phyloP scores from a whole-genome alignment of 2,113 vertebrate species.

The Indicator indicator region DNA sequence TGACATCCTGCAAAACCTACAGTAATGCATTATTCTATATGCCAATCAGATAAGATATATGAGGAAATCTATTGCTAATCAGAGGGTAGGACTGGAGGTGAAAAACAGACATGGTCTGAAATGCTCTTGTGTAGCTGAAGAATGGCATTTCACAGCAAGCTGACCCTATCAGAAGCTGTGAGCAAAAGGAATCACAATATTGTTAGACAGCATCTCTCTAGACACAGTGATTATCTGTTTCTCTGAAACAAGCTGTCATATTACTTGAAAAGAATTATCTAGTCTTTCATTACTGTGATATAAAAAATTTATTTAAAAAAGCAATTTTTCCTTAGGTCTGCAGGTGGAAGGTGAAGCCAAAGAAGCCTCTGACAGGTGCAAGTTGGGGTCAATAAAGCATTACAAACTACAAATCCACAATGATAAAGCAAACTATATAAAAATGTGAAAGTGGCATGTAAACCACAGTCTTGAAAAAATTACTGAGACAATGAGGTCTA shows the following conservation, averaged over 20 bases:
- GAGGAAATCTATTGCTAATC: not conserved
- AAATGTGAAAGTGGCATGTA: not conserved
- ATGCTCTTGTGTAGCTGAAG: not conserved
- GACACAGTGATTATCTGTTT: not conserved
- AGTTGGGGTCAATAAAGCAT: not conserved
- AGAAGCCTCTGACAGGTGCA: not conserved
- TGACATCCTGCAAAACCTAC: not conserved
- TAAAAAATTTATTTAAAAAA: not conserved
- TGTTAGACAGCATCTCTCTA: not conserved
- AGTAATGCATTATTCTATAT: not conserved
- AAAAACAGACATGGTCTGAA: not conserved
- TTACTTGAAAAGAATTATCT: conserved; percentile 19
- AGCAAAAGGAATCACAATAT: not conserved
- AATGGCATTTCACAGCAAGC: not conserved
- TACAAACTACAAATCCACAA: not conserved
- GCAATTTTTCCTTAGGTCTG: not conserved
- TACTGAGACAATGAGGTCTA: not conserved
- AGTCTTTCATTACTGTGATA: conserved; percentile 3
- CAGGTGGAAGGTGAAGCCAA: not conserved
- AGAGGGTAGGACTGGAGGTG: not conserved
- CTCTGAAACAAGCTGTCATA: conserved; percentile 14
- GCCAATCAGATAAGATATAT: not conserved
- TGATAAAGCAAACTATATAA: not conserved
- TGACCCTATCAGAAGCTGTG: not conserved
- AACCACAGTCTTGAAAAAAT: not conserved